Percentiles rank a stretch among this genome's conserved stretches.
These are phyloP conservation scores for Molossus alvarezi DNA, from an alignment of 2,797 vertebrate species.

Conservation along the genomic window DNA sequence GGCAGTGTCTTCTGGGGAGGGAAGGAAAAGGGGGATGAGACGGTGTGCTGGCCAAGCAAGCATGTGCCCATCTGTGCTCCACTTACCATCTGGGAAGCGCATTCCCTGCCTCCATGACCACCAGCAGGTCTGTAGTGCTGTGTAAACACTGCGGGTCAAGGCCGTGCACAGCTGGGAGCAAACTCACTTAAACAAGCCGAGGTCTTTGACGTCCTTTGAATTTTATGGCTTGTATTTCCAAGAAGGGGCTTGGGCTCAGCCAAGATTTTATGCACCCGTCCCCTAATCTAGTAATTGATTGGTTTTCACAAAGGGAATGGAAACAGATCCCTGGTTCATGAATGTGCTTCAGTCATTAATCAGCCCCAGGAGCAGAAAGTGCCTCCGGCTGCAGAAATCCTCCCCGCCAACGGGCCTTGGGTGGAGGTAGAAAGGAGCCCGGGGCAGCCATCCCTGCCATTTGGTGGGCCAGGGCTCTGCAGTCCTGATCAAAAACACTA, in stretches of 20 bases:
- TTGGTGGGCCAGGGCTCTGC: background rate
- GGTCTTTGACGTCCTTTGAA: conserved; percentile 47
- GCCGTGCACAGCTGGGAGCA: background rate
- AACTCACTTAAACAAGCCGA: conserved; percentile 43
- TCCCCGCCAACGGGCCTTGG: background rate
- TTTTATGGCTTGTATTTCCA: conserved; percentile 70
- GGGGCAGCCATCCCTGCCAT: rapidly evolving
- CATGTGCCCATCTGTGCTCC: background rate
- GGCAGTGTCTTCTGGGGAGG: background rate
- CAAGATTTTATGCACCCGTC: background rate
- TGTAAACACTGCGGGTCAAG: background rate
- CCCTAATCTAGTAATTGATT: background rate
- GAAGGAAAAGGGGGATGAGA: background rate
- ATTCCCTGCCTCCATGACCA: background rate
- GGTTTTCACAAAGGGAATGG: background rate
- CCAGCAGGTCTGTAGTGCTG: background rate
- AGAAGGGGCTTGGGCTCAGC: conserved; percentile 59
- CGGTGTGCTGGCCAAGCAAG: background rate
- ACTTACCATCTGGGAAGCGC: background rate
- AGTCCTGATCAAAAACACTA: background rate
- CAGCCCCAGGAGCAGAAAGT: background rate
- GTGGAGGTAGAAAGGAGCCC: background rate
- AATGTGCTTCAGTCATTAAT: background rate
- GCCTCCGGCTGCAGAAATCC: background rate
- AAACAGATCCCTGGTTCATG: background rate